phyloP scores from a whole-genome alignment of 2,888 invertebrate genomes.

The Drosophila colorata region DNA sequence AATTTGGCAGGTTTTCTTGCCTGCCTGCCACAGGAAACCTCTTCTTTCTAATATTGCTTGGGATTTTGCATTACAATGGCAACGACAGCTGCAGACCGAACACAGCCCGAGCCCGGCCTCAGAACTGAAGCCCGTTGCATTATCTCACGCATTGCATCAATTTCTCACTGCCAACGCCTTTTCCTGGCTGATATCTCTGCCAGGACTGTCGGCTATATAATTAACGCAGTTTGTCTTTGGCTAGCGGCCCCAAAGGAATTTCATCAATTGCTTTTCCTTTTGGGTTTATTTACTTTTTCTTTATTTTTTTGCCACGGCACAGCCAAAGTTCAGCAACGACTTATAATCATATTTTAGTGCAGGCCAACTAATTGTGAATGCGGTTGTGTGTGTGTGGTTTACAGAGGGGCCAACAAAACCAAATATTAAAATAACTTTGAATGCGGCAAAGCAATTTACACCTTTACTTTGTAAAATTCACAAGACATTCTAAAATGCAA shows the following conservation, averaged over 20 bases:
- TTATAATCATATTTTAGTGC: conserved; percentile 78
- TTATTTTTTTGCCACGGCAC: conserved; percentile 9
- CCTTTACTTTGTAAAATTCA: conserved; percentile 62
- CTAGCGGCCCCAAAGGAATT: conserved; percentile 28
- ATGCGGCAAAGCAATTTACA: conserved; percentile 71
- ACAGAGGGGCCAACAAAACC: conserved; percentile 13
- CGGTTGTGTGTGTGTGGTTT: conserved; percentile 19
- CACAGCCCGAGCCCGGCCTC: background rate
- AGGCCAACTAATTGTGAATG: conserved; percentile 66
- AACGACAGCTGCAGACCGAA: conserved; percentile 34
- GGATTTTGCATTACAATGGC: conserved; percentile 29
- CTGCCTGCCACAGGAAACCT: conserved; percentile 5
- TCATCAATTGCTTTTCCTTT: conserved; percentile 14
- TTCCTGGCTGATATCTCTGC: conserved; percentile 27
- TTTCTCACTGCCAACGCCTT: conserved; percentile 41
- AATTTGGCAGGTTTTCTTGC: conserved; percentile 37
- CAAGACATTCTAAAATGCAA: conserved; percentile 42
- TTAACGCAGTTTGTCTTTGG: conserved; percentile 46
- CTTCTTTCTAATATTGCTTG: conserved; percentile 2
- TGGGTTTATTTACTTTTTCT: background rate
- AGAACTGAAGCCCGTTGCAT: conserved; percentile 22
- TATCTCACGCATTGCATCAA: conserved; percentile 51
- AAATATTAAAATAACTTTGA: conserved; percentile 23
- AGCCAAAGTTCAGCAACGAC: conserved; percentile 33
- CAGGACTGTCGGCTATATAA: conserved; percentile 42